Evolutionary conservation across 2,113 vertebrate genomes (phyloP).

Genomic region (Epinephelus cyanopodus): DNA sequence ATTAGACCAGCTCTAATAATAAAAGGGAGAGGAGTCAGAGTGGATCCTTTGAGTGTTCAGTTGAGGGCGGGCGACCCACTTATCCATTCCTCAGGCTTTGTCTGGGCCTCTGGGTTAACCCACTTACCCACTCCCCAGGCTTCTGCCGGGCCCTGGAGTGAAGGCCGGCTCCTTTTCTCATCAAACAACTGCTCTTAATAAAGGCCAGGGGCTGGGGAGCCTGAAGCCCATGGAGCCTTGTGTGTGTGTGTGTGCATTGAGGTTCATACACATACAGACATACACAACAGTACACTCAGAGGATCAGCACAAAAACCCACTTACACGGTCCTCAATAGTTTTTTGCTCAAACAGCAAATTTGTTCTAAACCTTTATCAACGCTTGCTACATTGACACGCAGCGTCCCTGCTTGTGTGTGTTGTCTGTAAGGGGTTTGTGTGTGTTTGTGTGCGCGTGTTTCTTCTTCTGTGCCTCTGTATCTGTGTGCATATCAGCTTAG

Average conservation of each 20-base stretch:
- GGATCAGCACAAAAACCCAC: conserved; percentile 60
- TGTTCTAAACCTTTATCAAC: conserved; percentile 59
- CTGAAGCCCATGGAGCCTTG: conserved; percentile 54
- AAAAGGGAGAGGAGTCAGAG: conserved; percentile 79
- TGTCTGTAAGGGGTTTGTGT: conserved; percentile 43
- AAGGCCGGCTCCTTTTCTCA: conserved; percentile 83
- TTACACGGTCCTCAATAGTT: conserved; percentile 48
- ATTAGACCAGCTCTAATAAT: conserved; percentile 83
- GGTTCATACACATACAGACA: conserved; percentile 11
- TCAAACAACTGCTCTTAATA: conserved; percentile 83
- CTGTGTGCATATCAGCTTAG: conserved; percentile 76
- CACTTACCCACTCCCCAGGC: conserved; percentile 84
- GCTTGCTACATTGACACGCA: conserved; percentile 16
- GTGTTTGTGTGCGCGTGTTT: conserved; percentile 52
- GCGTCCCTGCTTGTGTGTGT: conserved; percentile 44
- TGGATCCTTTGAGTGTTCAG: conserved; percentile 82
- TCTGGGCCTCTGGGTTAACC: conserved; percentile 84
- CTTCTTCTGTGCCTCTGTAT: conserved; percentile 57
- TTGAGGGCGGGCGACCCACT: conserved; percentile 83
- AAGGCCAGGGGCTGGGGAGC: conserved; percentile 78
- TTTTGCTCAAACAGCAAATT: conserved; percentile 54
- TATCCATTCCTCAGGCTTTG: conserved; percentile 83
- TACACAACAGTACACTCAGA: conserved; percentile 48
- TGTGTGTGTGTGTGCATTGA: conserved; percentile 31
- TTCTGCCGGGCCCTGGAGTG: conserved; percentile 78